Conservation (phyloP, 2,888 invertebrate species). For the Latrodectus hesperus region DNA sequence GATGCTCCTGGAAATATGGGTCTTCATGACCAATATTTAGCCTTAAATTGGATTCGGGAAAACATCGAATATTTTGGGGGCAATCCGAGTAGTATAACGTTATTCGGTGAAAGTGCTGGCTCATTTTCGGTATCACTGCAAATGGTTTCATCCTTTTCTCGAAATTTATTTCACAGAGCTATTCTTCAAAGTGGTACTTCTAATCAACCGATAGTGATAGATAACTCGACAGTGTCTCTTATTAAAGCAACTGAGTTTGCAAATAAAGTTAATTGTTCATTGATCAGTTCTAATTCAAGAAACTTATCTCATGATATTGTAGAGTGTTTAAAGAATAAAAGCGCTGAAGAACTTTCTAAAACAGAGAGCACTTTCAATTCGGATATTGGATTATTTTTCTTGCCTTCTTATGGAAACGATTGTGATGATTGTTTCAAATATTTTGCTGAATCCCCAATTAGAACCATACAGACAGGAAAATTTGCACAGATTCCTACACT, state of each 20-base stretch:
- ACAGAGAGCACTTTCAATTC: neutral
- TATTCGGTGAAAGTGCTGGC: conserved; percentile 20
- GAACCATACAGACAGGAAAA: neutral
- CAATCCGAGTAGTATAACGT: conserved; percentile 4
- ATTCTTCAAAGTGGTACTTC: conserved; percentile 6
- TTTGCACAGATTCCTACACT: neutral
- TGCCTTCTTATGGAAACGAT: neutral
- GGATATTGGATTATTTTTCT: neutral
- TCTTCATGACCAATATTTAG: conserved; percentile 1
- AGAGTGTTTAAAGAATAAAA: neutral
- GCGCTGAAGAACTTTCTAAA: neutral
- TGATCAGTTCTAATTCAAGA: neutral
- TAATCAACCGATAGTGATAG: neutral
- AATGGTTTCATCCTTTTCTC: conserved; percentile 1
- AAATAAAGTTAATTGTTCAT: neutral
- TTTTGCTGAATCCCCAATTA: neutral
- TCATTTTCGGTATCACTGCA: neutral
- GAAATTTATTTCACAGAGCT: conserved; percentile 1
- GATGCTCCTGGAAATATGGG: conserved; percentile 73
- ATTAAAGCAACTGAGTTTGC: neutral
- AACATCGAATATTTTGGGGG: conserved; percentile 24
- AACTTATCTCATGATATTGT: neutral
- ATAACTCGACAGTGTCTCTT: neutral
- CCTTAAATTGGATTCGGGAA: neutral
- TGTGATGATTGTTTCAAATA: neutral